These are phyloP conservation scores for Panthera tigris DNA, from an alignment of 2,113 vertebrate species.

Conservation along the genomic window DNA sequence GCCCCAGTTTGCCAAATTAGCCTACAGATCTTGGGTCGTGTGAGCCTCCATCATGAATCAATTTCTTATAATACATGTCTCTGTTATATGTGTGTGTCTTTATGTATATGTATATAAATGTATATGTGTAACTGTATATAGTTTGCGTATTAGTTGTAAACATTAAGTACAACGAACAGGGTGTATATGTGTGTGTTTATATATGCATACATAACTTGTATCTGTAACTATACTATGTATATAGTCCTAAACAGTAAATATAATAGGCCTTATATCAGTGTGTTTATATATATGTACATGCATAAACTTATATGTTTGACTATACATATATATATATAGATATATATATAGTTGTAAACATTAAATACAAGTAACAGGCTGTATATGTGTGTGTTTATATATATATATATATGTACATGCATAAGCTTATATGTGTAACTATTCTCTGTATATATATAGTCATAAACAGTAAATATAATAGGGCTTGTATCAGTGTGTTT, in stretches of 20 bases:
- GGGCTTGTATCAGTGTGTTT: too few species aligned
- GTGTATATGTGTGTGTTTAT: too few species aligned
- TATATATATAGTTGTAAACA: too few species aligned
- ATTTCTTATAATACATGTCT: background rate
- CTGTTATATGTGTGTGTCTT: background rate
- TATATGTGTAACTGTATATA: too few species aligned
- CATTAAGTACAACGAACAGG: background rate
- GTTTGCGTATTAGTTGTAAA: background rate
- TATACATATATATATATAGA: background rate
- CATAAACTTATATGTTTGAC: background rate
- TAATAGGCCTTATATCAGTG: background rate
- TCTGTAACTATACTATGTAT: too few species aligned
- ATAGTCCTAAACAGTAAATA: too few species aligned
- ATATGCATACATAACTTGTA: too few species aligned
- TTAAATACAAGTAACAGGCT: too few species aligned
- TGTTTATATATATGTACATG: background rate
- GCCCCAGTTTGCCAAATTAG: background rate
- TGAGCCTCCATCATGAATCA: background rate
- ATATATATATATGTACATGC: too few species aligned
- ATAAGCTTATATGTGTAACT: background rate
- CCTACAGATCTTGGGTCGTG: background rate
- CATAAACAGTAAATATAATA: too few species aligned
- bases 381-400: background rate
- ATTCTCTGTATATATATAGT: background rate
- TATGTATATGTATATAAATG: background rate